Evolutionary conservation across 2,797 vertebrate genomes (phyloP).

Genomic region (Intellagama lesueurii): DNA sequence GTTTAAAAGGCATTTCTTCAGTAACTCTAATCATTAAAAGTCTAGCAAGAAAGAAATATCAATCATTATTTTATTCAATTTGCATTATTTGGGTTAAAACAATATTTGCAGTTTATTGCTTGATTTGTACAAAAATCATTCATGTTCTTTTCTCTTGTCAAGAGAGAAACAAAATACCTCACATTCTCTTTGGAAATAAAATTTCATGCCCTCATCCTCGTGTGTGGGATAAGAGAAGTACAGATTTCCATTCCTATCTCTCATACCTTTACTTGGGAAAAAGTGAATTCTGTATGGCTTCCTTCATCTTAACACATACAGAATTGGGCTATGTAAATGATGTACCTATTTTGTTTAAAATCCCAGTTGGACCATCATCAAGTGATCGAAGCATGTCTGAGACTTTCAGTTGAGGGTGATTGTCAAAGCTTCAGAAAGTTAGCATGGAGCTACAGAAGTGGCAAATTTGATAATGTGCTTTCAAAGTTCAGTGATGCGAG

Average conservation of each 20-base stretch:
- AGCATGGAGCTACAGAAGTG: conserved; percentile 22
- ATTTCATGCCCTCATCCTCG: not conserved
- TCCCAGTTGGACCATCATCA: conserved; percentile 25
- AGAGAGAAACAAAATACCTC: not conserved
- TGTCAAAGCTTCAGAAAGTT: conserved; percentile 37
- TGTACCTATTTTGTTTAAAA: conserved; percentile 2
- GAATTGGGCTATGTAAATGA: not conserved
- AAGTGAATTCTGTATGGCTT: not conserved
- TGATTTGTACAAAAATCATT: not conserved
- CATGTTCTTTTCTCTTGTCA: too few relatives aligned
- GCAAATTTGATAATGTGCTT: not conserved
- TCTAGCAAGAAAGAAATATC: too few relatives aligned
- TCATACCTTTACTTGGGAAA: not conserved
- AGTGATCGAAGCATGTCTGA: conserved; percentile 23
- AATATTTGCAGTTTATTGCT: not conserved
- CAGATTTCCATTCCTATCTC: too few relatives aligned
- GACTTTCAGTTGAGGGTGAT: too few relatives aligned
- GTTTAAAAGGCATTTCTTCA: too few relatives aligned
- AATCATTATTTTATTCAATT: too few relatives aligned
- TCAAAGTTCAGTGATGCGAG: conserved; percentile 37
- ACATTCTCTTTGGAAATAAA: not conserved
- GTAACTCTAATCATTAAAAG: too few relatives aligned
- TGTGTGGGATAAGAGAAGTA: not conserved
- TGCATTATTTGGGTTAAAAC: not conserved
- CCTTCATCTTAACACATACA: not conserved